These are phyloP conservation scores for Latrodectus geometricus DNA, from an alignment of 1,140 invertebrate genomes.

Conservation along the genomic window DNA sequence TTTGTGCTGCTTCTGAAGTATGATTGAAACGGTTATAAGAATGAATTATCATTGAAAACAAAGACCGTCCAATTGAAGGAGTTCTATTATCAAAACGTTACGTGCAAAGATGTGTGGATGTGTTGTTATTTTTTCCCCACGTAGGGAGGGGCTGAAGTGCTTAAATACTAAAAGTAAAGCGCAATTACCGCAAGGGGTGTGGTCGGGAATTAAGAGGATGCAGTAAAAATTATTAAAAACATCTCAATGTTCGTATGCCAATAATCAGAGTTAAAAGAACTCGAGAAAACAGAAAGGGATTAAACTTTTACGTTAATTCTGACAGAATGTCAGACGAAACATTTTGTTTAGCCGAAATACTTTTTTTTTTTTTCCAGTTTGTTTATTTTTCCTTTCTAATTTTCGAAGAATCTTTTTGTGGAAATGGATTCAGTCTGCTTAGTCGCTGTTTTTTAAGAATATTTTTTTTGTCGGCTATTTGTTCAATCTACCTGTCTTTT, in stretches of 20 bases:
- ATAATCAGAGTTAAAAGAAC: slow-evolving; percentile 43
- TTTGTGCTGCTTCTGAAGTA: slow-evolving; percentile 42
- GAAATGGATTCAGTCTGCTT: neutral
- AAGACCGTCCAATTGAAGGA: slow-evolving; percentile 30
- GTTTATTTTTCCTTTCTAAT: neutral
- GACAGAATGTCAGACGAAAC: slow-evolving; percentile 33
- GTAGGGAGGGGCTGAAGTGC: slow-evolving; percentile 36
- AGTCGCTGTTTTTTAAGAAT: neutral
- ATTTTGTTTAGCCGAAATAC: neutral
- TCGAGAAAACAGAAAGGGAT: slow-evolving; percentile 45
- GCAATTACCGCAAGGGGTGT: slow-evolving; percentile 44
- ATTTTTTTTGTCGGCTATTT: slow-evolving; percentile 2
- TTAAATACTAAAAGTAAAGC: slow-evolving; percentile 56
- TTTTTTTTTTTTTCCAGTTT: slow-evolving; percentile 34
- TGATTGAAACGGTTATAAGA: slow-evolving; percentile 50
- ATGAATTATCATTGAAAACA: slow-evolving; percentile 56
- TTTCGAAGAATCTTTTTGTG: slow-evolving; percentile 1
- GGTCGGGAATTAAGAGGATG: slow-evolving; percentile 38
- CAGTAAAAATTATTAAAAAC: slow-evolving; percentile 43
- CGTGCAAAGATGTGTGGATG: neutral
- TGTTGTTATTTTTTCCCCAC: neutral
- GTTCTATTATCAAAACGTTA: slow-evolving; percentile 6
- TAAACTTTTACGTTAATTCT: slow-evolving; percentile 50
- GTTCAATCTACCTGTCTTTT: slow-evolving; percentile 15
- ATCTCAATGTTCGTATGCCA: slow-evolving; percentile 44